Base-by-base conservation (phyloP, 2,888 invertebrate species). In the Leucophora obtusa region DNA sequence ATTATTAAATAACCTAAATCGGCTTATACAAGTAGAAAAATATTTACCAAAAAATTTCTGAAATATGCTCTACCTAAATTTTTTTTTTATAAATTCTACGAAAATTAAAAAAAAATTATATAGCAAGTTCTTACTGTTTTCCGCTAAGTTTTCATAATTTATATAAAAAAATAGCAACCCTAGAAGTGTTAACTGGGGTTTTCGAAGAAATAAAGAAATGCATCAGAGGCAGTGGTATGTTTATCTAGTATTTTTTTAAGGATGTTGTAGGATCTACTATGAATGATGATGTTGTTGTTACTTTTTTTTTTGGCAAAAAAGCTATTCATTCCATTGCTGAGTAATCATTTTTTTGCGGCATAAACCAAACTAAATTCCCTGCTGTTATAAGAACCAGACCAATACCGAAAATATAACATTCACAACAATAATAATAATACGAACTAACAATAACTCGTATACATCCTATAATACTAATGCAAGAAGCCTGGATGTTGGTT, bases 231-330 rank as follows among this genome's bases (percentile, higher is more conserved):
- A 7, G 28, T 28, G 28, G 38, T 38, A 38, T 14, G 38, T 10
- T 38, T 38, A 38, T 38, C 11, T 14, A 38, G 14, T 38, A 38
- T 59, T 33, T 53, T 58, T 71, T 43, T 59, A 33, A 58, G 24
- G 58, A 58, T 76, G 51, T n/a, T 70, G 65, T 71, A 47, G 43
- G 71, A 65, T 77, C 71, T 50, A 21, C 59, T 53, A 71, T 71
- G 77, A 77, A 59, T 59, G 59, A 71, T 71, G 53, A 65, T 63
- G 71, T 59, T 58, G 35, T 50, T 73, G 54, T 65, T 66, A 50
- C 14, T 74, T 50, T 63, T 77, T 38, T 38, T 79, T 78, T 82
- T 77, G 79, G 69, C 63, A 77, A 60, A 66, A 75, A 71, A 69
- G 62, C 68, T 59, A 38, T 54, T 59, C 50, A 17, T 38, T 6